Base-by-base conservation (phyloP, 1,140 invertebrate genomes). In the Akabosia matsudoensis region DNA sequence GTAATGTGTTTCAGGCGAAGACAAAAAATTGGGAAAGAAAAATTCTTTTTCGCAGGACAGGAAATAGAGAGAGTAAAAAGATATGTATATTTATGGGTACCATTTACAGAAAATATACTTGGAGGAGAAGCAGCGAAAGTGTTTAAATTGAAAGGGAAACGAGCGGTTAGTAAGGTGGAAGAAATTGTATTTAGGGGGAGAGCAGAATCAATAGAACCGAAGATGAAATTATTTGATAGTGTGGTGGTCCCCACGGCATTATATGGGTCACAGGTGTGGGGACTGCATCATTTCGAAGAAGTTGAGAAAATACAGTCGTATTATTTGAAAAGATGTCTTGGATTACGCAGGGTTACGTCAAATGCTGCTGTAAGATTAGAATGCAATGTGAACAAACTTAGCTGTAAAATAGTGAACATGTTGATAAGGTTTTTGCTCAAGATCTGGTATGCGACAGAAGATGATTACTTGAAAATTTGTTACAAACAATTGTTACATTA, bases 1-100 rank as follows among this genome's bases (percentile, higher is more conserved):
- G 54, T 82, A 0, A 64, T 82, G 10, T 54, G 82, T 26, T 82
- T 64, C 52, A 78, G 78, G 64, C 33, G 64, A 4, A 73, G 77
- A 14, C 72, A 76, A 72, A 13, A 3, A 13, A 13, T 2, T 37
- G 22, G 3, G 2, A 51, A 45, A 2, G 2, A 72, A 45, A 37
- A 45, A 7, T 45, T 72, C n/a, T 22, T 2, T 13, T 72, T 13
- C 24, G 26, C 16, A 22, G 70, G 70, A 45, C 13, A 45, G 24
- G 2, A 24, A 34, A 22, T 72, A 51, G 70, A 72, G 45, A 51
- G 34, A 16, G 70, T 72, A 22, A 22, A 34, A 7, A 45, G 22
- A n/a, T 72, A 72, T 51, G 45, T 24, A 14, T 72, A 72, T 45
- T 34, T 72, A 26, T 33, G 70, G 33, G 34, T 72, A 18, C 34